A percentile compares a stretch with the other conserved stretches of the same genome.
Evolutionary conservation across 92 coral and sea anemone species (phyloP).

Genomic region (Meandrina meandrites): DNA sequence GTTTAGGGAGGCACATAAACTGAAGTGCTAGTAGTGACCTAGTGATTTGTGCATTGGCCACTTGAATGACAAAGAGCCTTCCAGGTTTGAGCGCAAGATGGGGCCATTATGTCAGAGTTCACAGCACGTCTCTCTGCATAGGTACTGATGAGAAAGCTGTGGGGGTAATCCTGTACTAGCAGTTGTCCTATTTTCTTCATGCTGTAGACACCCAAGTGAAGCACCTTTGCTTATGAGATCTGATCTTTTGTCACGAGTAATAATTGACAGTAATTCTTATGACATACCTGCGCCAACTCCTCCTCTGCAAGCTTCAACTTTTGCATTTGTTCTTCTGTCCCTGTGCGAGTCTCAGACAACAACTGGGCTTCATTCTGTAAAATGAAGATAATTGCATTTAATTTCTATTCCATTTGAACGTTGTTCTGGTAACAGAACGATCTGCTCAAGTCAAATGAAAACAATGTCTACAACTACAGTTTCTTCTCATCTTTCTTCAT

Average conservation of each 20-base stretch:
- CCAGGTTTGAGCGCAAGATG: no score
- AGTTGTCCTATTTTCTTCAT: neutral
- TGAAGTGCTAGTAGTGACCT: no score
- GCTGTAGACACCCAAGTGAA: neutral
- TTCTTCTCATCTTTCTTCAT: neutral
- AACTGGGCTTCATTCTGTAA: slow-evolving; percentile 38
- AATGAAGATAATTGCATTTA: no score
- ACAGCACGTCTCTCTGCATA: no score
- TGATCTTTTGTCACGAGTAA: no score
- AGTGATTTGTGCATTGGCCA: no score
- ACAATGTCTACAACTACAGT: neutral
- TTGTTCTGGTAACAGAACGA: neutral
- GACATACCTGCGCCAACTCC: slow-evolving; percentile 76
- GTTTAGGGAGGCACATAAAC: neutral
- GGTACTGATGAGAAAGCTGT: neutral
- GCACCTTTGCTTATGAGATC: no score
- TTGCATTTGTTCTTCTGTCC: slow-evolving; percentile 84
- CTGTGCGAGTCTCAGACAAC: slow-evolving; percentile 44
- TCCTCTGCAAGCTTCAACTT: slow-evolving; percentile 83
- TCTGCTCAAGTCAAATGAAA: neutral
- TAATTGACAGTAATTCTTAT: neutral
- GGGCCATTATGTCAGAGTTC: no score
- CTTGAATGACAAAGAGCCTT: no score
- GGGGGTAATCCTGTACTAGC: neutral
- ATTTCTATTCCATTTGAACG: neutral